Conservation (phyloP, 2,888 invertebrate species). For the Nasonia oneida region DNA sequence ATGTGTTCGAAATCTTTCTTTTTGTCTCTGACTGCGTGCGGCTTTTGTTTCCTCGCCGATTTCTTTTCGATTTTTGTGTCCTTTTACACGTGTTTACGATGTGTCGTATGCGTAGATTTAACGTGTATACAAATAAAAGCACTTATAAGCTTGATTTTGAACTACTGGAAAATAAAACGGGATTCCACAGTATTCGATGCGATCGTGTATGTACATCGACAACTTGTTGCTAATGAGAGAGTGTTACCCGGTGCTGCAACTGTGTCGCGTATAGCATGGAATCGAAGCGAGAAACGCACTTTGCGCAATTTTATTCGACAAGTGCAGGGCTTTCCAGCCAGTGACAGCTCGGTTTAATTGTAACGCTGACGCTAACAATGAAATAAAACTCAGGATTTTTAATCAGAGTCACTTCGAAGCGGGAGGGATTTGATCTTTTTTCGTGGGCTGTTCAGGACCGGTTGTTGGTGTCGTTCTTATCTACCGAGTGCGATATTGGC, state of each 20-base stretch:
- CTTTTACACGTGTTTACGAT: too few relatives aligned
- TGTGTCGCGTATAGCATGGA: neutral
- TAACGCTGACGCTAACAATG: neutral
- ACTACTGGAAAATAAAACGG: neutral
- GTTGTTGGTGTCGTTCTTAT: neutral
- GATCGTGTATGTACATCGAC: neutral
- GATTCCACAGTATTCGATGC: neutral
- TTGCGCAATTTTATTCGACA: neutral
- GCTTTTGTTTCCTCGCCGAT: neutral
- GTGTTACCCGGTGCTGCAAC: neutral
- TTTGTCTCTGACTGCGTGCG: neutral
- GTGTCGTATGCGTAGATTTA: neutral
- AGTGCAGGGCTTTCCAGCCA: neutral
- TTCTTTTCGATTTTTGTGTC: neutral
- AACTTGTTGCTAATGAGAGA: constrained; percentile 21
- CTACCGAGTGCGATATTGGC: neutral
- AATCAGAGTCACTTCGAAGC: neutral
- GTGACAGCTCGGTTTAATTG: neutral
- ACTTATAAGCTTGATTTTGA: neutral
- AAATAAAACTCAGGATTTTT: neutral
- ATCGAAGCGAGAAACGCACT: neutral
- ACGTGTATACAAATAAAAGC: too few relatives aligned
- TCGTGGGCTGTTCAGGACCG: neutral
- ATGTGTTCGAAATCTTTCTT: neutral
- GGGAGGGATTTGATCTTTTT: neutral